These are phyloP conservation scores for Drosophila koepferae DNA, from an alignment of 2,888 invertebrate species.

Conservation along the genomic window DNA sequence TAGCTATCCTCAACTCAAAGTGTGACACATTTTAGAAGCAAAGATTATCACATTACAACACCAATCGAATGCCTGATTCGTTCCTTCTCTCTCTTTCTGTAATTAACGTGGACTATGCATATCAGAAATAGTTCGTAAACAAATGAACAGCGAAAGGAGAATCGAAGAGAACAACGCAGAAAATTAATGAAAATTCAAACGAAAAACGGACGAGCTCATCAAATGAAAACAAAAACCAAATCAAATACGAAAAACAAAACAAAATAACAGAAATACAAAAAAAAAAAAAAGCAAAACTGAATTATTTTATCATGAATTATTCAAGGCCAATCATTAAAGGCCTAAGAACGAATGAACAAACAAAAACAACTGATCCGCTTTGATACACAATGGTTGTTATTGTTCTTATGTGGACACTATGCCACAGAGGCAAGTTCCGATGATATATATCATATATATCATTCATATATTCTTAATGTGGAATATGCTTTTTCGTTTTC, in stretches of 20 bases:
- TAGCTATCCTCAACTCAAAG: background rate
- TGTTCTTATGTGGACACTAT: conserved; percentile 26
- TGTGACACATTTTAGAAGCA: conserved; percentile 4
- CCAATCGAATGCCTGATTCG: background rate
- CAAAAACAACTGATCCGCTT: conserved; percentile 22
- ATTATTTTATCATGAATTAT: conserved; percentile 75
- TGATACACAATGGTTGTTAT: conserved; percentile 50
- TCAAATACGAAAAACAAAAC: conserved; percentile 23
- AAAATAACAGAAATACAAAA: conserved; percentile 13
- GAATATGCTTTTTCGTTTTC: conserved; percentile 40
- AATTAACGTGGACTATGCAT: conserved; percentile 26
- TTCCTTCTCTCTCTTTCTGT: conserved; percentile 3
- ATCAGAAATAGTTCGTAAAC: conserved; percentile 70
- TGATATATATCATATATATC: conserved; percentile 10
- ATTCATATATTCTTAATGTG: conserved; percentile 45
- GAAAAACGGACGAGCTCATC: conserved; percentile 17
- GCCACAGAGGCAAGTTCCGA: conserved; percentile 16
- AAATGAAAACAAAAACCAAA: conserved; percentile 5
- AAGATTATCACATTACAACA: conserved; percentile 35
- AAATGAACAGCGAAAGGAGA: conserved; percentile 64
- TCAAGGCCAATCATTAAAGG: conserved; percentile 68
- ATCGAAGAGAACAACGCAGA: conserved; percentile 49
- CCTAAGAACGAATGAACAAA: conserved; percentile 14
- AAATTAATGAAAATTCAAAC: conserved; percentile 55
- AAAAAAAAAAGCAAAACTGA: conserved; percentile 18